Conservation (phyloP, 2,113 vertebrate genomes). For the Taxidea taxus region DNA sequence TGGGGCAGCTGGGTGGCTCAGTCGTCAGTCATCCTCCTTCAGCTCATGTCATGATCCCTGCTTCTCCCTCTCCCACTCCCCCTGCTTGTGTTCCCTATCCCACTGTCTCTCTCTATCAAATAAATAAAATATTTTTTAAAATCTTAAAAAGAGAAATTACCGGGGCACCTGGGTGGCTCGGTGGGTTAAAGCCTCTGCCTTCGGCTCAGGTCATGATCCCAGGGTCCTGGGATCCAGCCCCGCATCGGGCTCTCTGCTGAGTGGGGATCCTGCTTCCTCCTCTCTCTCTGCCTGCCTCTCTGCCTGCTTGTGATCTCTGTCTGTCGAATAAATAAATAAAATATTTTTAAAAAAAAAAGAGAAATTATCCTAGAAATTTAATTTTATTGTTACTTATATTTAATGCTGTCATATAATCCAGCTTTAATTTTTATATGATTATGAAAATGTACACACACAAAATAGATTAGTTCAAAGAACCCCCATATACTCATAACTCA, state of each 20-base stretch:
- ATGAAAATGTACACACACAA: background rate
- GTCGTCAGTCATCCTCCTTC: background rate
- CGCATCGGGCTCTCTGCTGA: no score
- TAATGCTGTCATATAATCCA: background rate
- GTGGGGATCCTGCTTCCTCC: no score
- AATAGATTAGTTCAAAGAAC: background rate
- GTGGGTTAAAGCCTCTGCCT: no score
- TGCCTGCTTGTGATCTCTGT: no score
- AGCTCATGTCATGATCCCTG: background rate
- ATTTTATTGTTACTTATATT: background rate
- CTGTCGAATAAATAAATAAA: no score
- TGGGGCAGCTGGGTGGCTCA: background rate
- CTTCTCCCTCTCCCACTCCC: background rate
- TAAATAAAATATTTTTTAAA: background rate
- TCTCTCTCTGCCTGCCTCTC: no score
- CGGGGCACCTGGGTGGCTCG: no score
- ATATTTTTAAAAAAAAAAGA: no score
- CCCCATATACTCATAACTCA: background rate
- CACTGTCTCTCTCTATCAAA: background rate
- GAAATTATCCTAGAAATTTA: background rate
- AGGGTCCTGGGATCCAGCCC: no score
- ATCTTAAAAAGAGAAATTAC: background rate
- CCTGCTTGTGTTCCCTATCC: background rate
- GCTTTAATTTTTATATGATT: slow-evolving; percentile 4
- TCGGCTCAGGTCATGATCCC: no score